Evolutionary conservation across 2,888 invertebrate genomes (phyloP), one percentile per base, ranked within the genome.

Genomic region (Esperia sulphurella): DNA sequence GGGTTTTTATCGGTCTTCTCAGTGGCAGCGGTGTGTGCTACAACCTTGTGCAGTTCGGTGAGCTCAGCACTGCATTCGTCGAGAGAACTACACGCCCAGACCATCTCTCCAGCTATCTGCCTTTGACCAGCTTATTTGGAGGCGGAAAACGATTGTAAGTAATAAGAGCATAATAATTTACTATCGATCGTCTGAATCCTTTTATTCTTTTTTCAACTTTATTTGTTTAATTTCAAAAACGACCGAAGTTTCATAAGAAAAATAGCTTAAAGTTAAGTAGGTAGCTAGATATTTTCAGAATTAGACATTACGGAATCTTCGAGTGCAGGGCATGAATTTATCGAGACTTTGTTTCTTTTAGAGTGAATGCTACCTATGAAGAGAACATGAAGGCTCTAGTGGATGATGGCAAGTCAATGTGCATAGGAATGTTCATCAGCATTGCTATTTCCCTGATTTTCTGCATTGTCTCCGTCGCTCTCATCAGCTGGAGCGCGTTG

Each of bases 41-140:
- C 65, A 91, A 91, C 63, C 81, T 92, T 50, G 91, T 92, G 48
- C 90, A 92, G 59, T 92, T 93, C 58, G 93, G 93, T 5, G 91
- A 92, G 58, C 83, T 93, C 37, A 91, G 91, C 49, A 91, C 92
- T 0, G 71, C 92, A 7, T 86, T 93, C 62, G 91, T 93, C 14
- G 91, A 92, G 50, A 71, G 88, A 29, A 87, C 85, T 0, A 68
- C 66, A 1, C 73, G 73, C 50, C 71, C 66, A 10, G 68, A 81
- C 5, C 61, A 67, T 39, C 57, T 74, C 0, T 78, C 82, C 30
- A 85, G 81, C 51, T 73, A 71, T 39, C 49, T 88, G 14, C 88
- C 87, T 0, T 62, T 88, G 0, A 75, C 79, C 0, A 46, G 61
- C 0, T 44, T 75, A 0, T 88, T 88, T 38, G 85, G 86, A 9